Percentiles rank a stretch among this genome's conserved stretches.
These are phyloP conservation scores for Tauraco hartlaubi DNA, from an alignment of 2,797 vertebrate genomes.

Conservation along the genomic window DNA sequence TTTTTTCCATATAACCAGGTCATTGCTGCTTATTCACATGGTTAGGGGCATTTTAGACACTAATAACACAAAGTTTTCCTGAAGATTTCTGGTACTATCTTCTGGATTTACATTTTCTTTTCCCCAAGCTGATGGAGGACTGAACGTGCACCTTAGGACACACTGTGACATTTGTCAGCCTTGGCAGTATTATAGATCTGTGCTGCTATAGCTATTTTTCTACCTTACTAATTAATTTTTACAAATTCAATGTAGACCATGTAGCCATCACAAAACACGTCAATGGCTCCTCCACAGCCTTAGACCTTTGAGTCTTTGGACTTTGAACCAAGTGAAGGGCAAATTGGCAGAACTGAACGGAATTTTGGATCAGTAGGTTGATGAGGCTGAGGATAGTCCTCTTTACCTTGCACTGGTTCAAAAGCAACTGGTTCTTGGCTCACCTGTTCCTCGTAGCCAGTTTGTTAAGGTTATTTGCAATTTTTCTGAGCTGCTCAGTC, in stretches of 20 bases:
- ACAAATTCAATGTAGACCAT: not conserved
- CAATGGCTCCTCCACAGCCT: not conserved
- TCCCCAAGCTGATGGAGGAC: not conserved
- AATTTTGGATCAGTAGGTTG: not conserved
- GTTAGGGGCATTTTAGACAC: not conserved
- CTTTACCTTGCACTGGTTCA: not conserved
- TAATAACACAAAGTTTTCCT: not conserved
- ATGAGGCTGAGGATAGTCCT: not conserved
- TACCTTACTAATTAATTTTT: not conserved
- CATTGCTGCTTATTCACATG: slow-evolving; percentile 10
- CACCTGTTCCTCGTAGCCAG: rapidly evolving
- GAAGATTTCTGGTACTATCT: not conserved
- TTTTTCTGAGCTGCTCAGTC: not conserved
- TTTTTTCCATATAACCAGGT: not conserved
- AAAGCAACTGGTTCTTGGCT: not conserved
- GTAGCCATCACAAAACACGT: not conserved
- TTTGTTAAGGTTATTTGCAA: not conserved
- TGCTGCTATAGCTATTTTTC: not conserved
- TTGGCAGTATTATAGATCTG: not conserved
- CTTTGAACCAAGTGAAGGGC: not conserved
- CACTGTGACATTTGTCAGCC: not conserved
- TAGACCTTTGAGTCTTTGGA: not conserved
- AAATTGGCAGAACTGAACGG: rapidly evolving
- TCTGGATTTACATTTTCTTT: not conserved
- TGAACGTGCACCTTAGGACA: not conserved